Base-by-base conservation (phyloP, 2,113 vertebrate genomes). In the Tachuris rubrigastra region DNA sequence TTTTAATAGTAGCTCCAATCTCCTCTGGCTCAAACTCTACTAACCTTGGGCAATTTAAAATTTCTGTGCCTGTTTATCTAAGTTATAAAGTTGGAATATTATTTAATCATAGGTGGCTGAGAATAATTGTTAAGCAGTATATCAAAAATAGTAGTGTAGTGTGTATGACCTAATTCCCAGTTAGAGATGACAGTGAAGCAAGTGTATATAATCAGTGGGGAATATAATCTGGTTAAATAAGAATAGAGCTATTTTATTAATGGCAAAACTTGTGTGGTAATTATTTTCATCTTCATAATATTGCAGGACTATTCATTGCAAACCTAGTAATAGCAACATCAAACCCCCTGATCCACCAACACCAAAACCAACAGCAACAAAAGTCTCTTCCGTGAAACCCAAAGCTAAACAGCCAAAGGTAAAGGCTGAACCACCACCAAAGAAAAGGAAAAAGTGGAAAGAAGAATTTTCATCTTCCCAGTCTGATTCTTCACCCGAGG, bases 381-480 rank as follows among this genome's bases (percentile, higher is more conserved):
- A 99, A 97, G 94, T 96, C 85, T 96, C 98, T 93, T 96, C 98
- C 56, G 85, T 97, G 72, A 98, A 98, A 98, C 98, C 98, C 90
- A 98, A 99, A 98, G 98, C 98, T 92, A 99, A 99, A 97, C 99
- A 98, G 97, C 91, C 97, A 41, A 99, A 99, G 96, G 85, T 98
- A 69, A 98, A 98, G 96, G 99, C 99, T 89, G 99, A 99, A 97
- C 99, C 99, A 37, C 99, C 99, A 66, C 99, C 99, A 88, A 99
- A 99, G 97, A 99, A 99, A 97, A 98, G 99, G 96, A 99, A 98
- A 97, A 99, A 99, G 87, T 99, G 99, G 99, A 99, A 99, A 96
- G 99, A 99, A 95, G 99, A 98, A 85, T 99, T 99, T 90, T 98
- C 98, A 10, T 97, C 98, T 31, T 98, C 99, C 28, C 98, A 98